A percentile compares a stretch with the other conserved stretches of the same genome.
Evolutionary conservation across 2,113 vertebrate genomes (phyloP).

Genomic region (Onychorhynchus coronatus): DNA sequence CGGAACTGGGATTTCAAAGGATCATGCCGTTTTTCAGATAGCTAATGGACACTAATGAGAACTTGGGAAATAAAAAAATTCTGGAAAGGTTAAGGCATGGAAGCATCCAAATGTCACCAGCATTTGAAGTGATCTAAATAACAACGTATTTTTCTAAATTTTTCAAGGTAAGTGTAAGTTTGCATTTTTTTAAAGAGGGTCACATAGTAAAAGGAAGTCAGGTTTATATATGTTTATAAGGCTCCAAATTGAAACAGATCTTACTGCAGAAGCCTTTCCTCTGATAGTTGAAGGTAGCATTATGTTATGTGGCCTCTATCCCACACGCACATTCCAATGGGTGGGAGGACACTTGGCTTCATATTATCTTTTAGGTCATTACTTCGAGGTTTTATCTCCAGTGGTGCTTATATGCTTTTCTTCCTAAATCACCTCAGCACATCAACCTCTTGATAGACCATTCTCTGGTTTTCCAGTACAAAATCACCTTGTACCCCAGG

Average conservation of each 20-base stretch:
- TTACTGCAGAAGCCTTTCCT: neutral
- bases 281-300: neutral
- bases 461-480: neutral
- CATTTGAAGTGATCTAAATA: neutral
- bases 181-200: neutral
- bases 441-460: neutral
- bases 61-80: neutral
- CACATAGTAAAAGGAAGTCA: neutral
- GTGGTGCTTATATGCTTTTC: neutral
- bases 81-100: neutral
- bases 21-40: neutral
- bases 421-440: neutral
- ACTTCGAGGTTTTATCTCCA: neutral
- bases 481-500: neutral
- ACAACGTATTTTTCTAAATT: neutral
- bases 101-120: neutral
- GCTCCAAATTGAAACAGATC: neutral
- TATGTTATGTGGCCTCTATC: neutral
- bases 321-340: neutral
- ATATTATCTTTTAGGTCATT: neutral
- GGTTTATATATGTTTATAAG: neutral
- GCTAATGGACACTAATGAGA: neutral
- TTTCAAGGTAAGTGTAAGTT: neutral
- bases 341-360: neutral
- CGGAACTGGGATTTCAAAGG: neutral